Evolutionary conservation across 2,888 invertebrate genomes (phyloP).

Genomic region (Agriopis aurantiaria): DNA sequence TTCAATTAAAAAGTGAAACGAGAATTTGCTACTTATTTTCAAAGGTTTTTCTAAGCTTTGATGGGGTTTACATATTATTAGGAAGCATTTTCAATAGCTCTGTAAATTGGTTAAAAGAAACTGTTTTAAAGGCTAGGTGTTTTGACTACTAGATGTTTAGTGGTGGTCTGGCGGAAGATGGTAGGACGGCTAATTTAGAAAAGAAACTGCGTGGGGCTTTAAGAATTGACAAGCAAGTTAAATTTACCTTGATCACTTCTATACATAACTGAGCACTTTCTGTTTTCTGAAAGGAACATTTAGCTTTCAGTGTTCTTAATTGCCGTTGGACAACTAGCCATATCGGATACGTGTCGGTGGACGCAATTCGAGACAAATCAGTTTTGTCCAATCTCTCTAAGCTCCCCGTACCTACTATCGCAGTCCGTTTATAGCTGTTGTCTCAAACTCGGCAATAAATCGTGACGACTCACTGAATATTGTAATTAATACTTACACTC

Average conservation of each 20-base stretch:
- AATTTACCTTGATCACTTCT: background rate
- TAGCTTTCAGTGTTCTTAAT: conserved; percentile 1
- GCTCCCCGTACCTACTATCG: conserved; percentile 11
- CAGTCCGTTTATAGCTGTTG: conserved; percentile 18
- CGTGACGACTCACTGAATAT: conserved; percentile 31
- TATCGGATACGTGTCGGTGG: conserved; percentile 10
- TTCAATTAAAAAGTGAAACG: conserved; percentile 5
- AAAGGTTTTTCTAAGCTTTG: background rate
- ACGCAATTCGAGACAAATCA: conserved; percentile 17
- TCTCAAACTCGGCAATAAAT: conserved; percentile 23
- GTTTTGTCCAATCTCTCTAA: conserved; percentile 23
- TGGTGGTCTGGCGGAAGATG: background rate
- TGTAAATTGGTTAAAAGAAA: no score
- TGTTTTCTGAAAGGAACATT: background rate
- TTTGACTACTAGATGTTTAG: no score
- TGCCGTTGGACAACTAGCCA: conserved; percentile 3
- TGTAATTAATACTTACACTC: conserved; percentile 29
- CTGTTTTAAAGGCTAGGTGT: background rate
- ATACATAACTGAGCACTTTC: background rate
- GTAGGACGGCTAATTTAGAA: background rate
- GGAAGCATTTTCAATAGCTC: background rate
- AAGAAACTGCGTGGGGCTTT: background rate
- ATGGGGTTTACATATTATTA: background rate
- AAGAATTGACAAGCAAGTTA: background rate
- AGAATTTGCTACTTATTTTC: background rate